Conservation (phyloP, 2,113 vertebrate genomes). For the Leucoraja erinaceus region DNA sequence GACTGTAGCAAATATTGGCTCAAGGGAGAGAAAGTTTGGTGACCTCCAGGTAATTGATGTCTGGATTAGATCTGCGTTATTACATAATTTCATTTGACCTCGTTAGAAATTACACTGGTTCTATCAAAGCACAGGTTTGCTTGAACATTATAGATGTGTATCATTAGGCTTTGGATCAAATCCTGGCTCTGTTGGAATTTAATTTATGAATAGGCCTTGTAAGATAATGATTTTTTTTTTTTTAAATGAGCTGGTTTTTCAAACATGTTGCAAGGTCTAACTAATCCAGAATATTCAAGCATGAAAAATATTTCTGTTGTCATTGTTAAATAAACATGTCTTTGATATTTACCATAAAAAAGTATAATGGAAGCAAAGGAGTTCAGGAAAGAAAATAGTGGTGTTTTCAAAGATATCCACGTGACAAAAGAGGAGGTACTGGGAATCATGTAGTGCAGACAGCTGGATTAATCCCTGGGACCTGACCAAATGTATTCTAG, state of each 20-base stretch:
- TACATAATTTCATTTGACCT: slow-evolving; percentile 6
- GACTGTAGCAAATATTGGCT: background rate
- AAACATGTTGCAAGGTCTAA: background rate
- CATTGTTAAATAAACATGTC: background rate
- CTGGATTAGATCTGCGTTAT: background rate
- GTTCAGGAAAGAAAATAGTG: no score
- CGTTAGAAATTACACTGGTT: background rate
- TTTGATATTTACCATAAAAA: no score
- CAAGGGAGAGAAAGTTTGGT: background rate
- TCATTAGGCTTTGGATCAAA: slow-evolving; percentile 12
- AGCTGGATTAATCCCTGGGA: no score
- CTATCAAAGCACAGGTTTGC: background rate
- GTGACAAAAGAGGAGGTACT: no score
- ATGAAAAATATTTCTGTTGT: background rate
- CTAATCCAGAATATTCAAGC: background rate
- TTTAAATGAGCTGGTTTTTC: background rate
- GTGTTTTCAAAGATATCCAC: no score
- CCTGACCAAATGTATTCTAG: no score
- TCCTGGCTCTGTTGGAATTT: background rate
- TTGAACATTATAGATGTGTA: background rate
- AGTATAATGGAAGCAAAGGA: no score
- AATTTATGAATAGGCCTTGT: background rate
- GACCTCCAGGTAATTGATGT: background rate
- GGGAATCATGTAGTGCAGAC: no score
- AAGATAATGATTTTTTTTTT: background rate